Percentiles rank a stretch among this genome's conserved stretches.
phyloP scores from a whole-genome alignment of 2,888 invertebrate species.

The Sabatieria punctata region DNA sequence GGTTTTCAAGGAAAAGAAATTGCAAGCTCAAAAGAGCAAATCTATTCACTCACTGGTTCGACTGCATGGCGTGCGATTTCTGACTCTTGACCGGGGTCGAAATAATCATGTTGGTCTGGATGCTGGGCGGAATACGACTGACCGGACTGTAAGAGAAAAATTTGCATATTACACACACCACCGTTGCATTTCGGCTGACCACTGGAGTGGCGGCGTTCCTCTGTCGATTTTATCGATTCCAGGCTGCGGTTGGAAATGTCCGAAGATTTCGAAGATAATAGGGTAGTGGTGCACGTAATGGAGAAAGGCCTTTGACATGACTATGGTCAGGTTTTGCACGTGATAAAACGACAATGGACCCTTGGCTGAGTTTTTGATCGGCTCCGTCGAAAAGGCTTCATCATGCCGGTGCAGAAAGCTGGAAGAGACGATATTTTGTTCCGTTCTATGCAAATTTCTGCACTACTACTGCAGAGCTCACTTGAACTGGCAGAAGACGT shows the following conservation, averaged over 20 bases:
- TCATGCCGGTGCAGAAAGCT: constrained; percentile 96
- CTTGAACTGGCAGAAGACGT: constrained; percentile 99
- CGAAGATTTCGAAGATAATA: constrained; percentile 77
- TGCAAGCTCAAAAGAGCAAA: too few species aligned
- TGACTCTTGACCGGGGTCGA: constrained; percentile 90
- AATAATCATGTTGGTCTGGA: constrained; percentile 70
- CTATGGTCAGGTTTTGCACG: constrained; percentile 94
- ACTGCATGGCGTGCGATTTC: constrained; percentile 38
- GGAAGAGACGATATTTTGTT: too few species aligned
- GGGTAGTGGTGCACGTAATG: constrained; percentile 94
- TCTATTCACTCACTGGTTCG: not conserved
- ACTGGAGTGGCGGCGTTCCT: not conserved
- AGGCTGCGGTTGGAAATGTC: constrained; percentile 21
- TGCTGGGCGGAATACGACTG: not conserved
- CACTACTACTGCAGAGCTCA: too few species aligned
- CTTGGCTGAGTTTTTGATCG: constrained; percentile 87
- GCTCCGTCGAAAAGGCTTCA: constrained; percentile 98
- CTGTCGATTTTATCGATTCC: too few species aligned
- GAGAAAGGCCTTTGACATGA: constrained; percentile 82
- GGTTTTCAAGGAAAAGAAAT: too few species aligned
- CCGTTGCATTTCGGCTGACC: not conserved
- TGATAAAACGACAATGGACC: constrained; percentile 89
- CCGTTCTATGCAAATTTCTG: too few species aligned
- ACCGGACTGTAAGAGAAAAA: not conserved
- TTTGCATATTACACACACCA: not conserved